A percentile compares a stretch with the other conserved stretches of the same genome.
Evolutionary conservation across 92 coral and sea anemone species (phyloP).

Genomic region (Paramuricea clavata): DNA sequence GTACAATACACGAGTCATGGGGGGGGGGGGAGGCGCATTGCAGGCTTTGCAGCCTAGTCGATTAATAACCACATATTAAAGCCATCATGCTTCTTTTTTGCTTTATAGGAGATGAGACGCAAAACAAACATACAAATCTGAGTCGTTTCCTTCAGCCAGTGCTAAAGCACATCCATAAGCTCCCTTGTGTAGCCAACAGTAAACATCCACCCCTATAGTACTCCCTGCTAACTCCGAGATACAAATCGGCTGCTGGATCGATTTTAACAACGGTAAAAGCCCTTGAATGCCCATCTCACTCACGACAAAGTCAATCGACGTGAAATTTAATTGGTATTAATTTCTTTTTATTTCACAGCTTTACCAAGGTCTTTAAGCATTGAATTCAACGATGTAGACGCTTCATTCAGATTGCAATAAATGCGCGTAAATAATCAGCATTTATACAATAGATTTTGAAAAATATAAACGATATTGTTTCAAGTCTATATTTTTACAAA

Average conservation of each 20-base stretch:
- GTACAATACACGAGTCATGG: too few species aligned
- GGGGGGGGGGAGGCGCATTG: too few species aligned
- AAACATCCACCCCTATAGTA: constrained; percentile 90
- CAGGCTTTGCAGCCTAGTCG: too few species aligned
- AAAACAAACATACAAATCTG: constrained; percentile 87
- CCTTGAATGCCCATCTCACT: constrained; percentile 98
- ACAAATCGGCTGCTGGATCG: constrained; percentile 87
- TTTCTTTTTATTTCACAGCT: too few species aligned
- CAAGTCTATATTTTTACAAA: not conserved
- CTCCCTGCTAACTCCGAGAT: constrained; percentile 86
- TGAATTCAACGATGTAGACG: not conserved
- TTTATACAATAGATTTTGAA: not conserved
- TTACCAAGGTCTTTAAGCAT: too few species aligned
- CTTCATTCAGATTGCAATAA: not conserved
- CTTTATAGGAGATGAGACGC: too few species aligned
- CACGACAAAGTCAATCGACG: too few species aligned
- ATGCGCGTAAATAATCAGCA: not conserved
- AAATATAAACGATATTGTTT: not conserved
- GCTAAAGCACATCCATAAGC: constrained; percentile 99
- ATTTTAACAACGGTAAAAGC: constrained; percentile 86
- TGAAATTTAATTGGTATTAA: too few species aligned
- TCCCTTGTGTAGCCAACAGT: constrained; percentile 99
- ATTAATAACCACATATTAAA: too few species aligned
- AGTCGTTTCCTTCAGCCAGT: constrained; percentile 88
- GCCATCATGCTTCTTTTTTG: too few species aligned